phyloP scores from a whole-genome alignment of 2,113 vertebrate species.

The Sitta europaea region DNA sequence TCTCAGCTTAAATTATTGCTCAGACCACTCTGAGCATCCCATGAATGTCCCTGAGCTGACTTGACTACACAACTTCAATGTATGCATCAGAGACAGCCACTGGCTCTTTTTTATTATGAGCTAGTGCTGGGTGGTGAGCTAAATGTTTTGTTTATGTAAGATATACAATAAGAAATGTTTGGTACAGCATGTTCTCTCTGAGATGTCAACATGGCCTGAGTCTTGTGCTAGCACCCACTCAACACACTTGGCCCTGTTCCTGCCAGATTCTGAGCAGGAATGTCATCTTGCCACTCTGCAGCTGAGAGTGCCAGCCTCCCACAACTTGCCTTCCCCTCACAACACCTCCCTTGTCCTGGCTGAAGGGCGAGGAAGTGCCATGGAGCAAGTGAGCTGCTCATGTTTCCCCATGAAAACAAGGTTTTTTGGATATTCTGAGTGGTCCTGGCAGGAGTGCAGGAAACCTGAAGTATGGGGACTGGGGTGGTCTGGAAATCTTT shows the following conservation, averaged over 20 bases:
- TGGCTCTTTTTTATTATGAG: not conserved
- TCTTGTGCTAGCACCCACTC: not conserved
- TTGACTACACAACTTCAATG: not conserved
- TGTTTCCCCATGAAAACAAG: not conserved
- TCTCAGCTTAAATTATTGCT: not conserved
- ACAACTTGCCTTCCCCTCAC: not conserved
- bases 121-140: not conserved
- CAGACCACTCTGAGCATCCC: not conserved
- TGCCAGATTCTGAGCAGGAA: not conserved
- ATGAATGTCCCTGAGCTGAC: not conserved
- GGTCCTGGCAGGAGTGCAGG: not conserved
- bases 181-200: conserved; percentile 32
- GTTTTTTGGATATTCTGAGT: not conserved
- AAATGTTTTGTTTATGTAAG: conserved; percentile 6
- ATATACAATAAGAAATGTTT: not conserved
- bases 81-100: not conserved
- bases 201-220: not conserved
- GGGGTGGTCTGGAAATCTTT: not conserved
- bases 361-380: accelerated
- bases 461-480: not conserved
- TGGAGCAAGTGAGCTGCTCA: not conserved
- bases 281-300: not conserved
- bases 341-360: not conserved
- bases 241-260: not conserved
- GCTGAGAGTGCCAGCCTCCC: accelerated